Evolutionary conservation across 2,113 vertebrate species (phyloP), one percentile per base, ranked within the genome.

Genomic region (Chamaea fasciata): DNA sequence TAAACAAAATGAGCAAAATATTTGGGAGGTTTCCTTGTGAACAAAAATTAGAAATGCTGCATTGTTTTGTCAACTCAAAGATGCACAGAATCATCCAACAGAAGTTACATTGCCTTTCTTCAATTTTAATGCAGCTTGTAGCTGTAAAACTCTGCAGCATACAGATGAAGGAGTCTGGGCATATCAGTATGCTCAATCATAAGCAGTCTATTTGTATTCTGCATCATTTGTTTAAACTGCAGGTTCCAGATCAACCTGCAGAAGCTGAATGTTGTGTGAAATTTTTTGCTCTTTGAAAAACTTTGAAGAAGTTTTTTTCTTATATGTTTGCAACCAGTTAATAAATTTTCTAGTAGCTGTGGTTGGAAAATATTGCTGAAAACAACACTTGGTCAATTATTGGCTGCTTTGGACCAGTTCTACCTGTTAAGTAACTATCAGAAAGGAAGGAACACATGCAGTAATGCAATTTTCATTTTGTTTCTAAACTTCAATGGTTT

Each of bases 141-240:
- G 46, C 85, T 67, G 63, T 73, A 86, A 90, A 95, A 85, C 87
- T 55, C 69, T 89, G 73, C 84, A 96, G 96, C 94, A 97, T 87
- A 94, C 83, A 92, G 91, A 97, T 95, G 94, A 97, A 97, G 96
- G 91, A 96, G 79, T 73, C 95, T 97, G 96, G 67, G 73, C 37
- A 65, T 57, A 60, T 91, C 83, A 83, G 94, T 84, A 79, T 95
- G 94, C 91, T 83, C 87, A 95, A 90, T 71, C 78, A 67, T 83
- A 91, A 91, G 15, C 81, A 95, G 47, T 70, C 78, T 96, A 88
- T 91, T 95, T 71, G 44, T 73, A 84, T 78, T 94, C 96, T 28
- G 33, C 94, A 93, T 76, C 26, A 52, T 46, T 64, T 96, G 26
- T 77, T 91, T 63, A 41, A 65, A 84, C 47, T 71, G 96, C 86